These are phyloP conservation scores for Notechis scutatus DNA, from an alignment of 2,113 vertebrate genomes.

Conservation along the genomic window DNA sequence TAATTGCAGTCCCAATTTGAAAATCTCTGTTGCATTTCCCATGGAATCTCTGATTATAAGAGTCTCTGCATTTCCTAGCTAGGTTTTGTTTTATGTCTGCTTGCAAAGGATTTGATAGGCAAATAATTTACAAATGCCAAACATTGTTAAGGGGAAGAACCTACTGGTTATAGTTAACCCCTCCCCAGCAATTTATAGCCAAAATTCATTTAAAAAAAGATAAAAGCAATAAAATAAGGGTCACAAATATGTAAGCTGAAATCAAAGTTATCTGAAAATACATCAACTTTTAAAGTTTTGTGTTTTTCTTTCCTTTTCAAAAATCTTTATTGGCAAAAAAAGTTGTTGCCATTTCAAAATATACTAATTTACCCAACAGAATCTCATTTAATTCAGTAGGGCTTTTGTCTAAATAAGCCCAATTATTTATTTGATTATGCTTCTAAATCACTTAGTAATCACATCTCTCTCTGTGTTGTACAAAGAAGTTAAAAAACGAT, in stretches of 20 bases:
- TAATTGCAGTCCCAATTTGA: slow-evolving; percentile 81
- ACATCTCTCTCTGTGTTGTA: neutral
- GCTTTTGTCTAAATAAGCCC: neutral
- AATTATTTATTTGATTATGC: neutral
- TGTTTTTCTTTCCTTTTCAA: slow-evolving; percentile 28
- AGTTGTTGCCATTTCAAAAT: neutral
- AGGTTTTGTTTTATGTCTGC: slow-evolving; percentile 39
- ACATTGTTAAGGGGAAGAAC: neutral
- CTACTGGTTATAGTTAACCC: neutral
- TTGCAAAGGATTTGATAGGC: slow-evolving; percentile 56
- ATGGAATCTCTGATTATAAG: slow-evolving; percentile 60
- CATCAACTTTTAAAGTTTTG: slow-evolving; percentile 11
- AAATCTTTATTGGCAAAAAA: neutral
- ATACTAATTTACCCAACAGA: neutral
- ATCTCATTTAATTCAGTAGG: neutral
- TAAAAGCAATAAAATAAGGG: slow-evolving; percentile 42
- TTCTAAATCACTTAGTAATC: neutral
- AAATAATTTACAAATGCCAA: slow-evolving; percentile 52
- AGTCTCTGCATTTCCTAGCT: slow-evolving; percentile 55
- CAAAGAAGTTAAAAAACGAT: neutral
- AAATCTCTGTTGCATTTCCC: slow-evolving; percentile 79
- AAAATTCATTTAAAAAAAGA: slow-evolving; percentile 55
- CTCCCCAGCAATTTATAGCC: slow-evolving; percentile 18
- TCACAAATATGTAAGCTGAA: slow-evolving; percentile 42
- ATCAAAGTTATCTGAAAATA: neutral